Percentiles rank a stretch among this genome's conserved stretches.
Evolutionary conservation across 1,140 invertebrate genomes (phyloP).

Genomic region (Zaprionus gabonicus): DNA sequence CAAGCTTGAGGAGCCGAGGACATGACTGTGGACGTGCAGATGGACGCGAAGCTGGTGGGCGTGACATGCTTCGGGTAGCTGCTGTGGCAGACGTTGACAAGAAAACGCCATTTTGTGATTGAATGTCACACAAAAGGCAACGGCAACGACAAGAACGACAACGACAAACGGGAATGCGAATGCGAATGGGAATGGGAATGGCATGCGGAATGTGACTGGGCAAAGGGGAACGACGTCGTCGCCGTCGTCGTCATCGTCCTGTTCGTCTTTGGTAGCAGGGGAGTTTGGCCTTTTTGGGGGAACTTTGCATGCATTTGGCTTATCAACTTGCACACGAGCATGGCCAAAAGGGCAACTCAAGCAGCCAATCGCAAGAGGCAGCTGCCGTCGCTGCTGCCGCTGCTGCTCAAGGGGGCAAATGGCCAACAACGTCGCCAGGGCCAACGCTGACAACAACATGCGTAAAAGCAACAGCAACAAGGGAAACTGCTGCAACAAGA

Average conservation of each 20-base stretch:
- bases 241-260: background rate
- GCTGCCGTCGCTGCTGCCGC: slow-evolving; percentile 21
- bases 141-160: slow-evolving; percentile 13
- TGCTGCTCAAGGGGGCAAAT: slow-evolving; percentile 53
- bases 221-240: slow-evolving; percentile 24
- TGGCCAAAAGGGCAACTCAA: slow-evolving; percentile 78
- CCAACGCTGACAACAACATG: slow-evolving; percentile 23
- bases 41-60: slow-evolving; percentile 51
- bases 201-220: slow-evolving; percentile 5
- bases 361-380: slow-evolving; percentile 73
- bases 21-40: slow-evolving; percentile 23
- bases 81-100: slow-evolving; percentile 78
- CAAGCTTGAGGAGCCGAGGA: slow-evolving; percentile 19
- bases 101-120: slow-evolving; percentile 84
- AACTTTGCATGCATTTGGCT: slow-evolving; percentile 71
- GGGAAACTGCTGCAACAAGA: background rate
- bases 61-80: slow-evolving; percentile 57
- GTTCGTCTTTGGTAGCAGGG: slow-evolving; percentile 30
- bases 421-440: slow-evolving; percentile 53
- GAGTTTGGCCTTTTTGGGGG: slow-evolving; percentile 31
- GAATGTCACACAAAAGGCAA: slow-evolving; percentile 76
- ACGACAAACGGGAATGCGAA: slow-evolving; percentile 4
- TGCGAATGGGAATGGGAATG: background rate
- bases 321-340: slow-evolving; percentile 76
- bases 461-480: slow-evolving; percentile 34